These are phyloP conservation scores for Sialia sialis DNA, from an alignment of 2,113 vertebrate species.

Conservation along the genomic window DNA sequence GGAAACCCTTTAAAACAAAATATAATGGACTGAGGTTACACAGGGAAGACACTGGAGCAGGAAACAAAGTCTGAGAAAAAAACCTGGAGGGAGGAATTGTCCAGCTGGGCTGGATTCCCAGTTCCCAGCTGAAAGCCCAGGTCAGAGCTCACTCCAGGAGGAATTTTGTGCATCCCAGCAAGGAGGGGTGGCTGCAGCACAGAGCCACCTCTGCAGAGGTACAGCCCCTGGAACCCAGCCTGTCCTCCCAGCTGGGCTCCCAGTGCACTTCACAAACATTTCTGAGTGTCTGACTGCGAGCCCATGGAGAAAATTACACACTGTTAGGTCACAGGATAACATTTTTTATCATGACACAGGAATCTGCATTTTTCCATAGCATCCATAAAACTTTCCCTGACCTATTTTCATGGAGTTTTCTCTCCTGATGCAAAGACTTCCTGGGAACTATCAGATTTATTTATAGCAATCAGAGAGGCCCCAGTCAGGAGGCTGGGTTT, in stretches of 20 bases:
- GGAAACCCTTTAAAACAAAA: neutral
- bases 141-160: neutral
- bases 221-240: neutral
- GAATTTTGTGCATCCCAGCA: neutral
- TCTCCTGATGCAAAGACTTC: neutral
- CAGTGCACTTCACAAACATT: neutral
- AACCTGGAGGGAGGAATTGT: neutral
- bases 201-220: neutral
- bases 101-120: accelerated
- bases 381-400: slow-evolving; percentile 22
- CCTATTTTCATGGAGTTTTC: slow-evolving; percentile 5
- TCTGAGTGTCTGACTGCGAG: neutral
- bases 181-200: neutral
- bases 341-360: neutral
- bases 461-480: neutral
- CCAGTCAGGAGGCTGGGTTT: neutral
- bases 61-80: neutral
- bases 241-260: neutral
- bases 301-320: neutral
- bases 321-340: neutral
- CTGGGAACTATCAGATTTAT: neutral
- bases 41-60: neutral
- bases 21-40: neutral
- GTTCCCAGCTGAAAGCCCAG: neutral
- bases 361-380: neutral